phyloP scores from a whole-genome alignment of 1,140 invertebrate genomes.

The Berghia stephanieae region DNA sequence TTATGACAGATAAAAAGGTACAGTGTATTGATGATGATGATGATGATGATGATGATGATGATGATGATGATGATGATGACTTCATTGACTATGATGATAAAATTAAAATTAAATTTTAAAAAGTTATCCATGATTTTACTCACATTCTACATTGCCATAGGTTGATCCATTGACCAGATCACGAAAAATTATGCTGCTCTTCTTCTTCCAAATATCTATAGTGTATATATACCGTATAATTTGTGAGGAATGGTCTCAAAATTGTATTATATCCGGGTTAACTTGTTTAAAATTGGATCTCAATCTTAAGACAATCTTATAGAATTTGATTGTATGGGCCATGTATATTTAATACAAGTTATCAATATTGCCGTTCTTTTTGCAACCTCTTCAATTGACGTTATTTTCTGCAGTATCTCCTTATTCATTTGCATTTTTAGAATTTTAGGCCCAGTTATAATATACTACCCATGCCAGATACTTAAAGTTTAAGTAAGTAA shows the following conservation, averaged over 20 bases:
- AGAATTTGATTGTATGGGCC: too few relatives aligned
- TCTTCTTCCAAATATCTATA: not conserved
- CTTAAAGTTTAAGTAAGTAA: too few relatives aligned
- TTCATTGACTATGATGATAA: not conserved
- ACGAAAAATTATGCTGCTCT: not conserved
- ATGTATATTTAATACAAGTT: too few relatives aligned
- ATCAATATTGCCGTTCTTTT: too few relatives aligned
- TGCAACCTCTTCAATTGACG: too few relatives aligned
- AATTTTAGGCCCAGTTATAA: too few relatives aligned
- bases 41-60: not conserved
- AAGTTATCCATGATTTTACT: not conserved
- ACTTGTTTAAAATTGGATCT: too few relatives aligned
- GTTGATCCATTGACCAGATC: not conserved
- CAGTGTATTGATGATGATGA: constrained; percentile 13
- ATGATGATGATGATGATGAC: constrained; percentile 23
- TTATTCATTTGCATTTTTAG: too few relatives aligned
- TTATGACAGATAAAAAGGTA: constrained; percentile 13
- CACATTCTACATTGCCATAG: not conserved
- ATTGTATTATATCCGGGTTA: too few relatives aligned
- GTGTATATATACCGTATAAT: not conserved
- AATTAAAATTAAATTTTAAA: not conserved
- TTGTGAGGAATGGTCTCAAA: not conserved
- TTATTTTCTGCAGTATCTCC: too few relatives aligned
- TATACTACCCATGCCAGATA: too few relatives aligned
- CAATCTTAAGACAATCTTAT: too few relatives aligned